These are phyloP conservation scores for Aythya baeri DNA, from an alignment of 2,113 vertebrate genomes.

Conservation along the genomic window DNA sequence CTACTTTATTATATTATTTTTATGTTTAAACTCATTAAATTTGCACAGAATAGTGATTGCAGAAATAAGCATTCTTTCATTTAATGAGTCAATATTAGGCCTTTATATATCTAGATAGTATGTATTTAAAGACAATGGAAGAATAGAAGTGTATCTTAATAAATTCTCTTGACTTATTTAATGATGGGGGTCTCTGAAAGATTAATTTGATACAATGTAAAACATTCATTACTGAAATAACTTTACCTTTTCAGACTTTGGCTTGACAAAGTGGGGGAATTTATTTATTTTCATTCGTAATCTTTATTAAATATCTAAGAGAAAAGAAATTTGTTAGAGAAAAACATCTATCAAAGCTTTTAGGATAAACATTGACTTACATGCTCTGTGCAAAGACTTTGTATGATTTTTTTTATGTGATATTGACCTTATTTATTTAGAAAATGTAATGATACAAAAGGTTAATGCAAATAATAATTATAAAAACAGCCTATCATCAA, in stretches of 20 bases:
- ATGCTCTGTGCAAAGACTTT: neutral
- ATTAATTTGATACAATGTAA: neutral
- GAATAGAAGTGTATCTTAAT: neutral
- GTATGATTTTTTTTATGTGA: neutral
- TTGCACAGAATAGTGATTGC: neutral
- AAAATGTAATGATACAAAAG: neutral
- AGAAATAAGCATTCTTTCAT: neutral
- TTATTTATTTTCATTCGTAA: constrained; percentile 1
- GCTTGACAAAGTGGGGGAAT: neutral
- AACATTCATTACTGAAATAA: neutral
- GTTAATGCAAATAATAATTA: neutral
- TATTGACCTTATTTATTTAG: neutral
- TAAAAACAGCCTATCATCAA: neutral
- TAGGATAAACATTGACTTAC: neutral
- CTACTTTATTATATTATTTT: neutral
- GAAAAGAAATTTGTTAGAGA: neutral
- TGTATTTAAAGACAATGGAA: constrained; percentile 6
- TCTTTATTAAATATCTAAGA: neutral
- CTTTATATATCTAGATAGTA: neutral
- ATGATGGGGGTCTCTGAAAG: neutral
- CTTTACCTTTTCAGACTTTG: neutral
- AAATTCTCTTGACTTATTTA: neutral
- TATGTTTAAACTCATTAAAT: neutral
- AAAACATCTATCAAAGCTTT: neutral
- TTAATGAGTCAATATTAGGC: neutral